Conservation (phyloP, 1,140 invertebrate species). For the Leptopilina clavipes region DNA sequence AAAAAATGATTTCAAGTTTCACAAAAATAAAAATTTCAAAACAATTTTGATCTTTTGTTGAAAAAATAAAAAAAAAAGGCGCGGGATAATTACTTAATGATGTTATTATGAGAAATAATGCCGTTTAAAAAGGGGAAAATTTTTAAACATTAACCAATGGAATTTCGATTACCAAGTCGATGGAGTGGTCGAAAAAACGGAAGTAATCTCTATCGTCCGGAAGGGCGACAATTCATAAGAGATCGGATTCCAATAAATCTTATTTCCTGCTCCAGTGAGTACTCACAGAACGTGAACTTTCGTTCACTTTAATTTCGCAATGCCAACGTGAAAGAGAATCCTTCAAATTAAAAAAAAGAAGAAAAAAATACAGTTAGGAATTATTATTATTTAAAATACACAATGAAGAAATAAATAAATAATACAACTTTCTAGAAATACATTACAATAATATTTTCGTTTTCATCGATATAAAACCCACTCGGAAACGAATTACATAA, state of each 20-base stretch:
- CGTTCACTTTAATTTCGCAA: background rate
- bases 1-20: no score
- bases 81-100: background rate
- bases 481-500: no score
- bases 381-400: no score
- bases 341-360: constrained; percentile 3
- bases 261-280: constrained; percentile 15
- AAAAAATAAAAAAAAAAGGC: no score
- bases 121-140: background rate
- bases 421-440: no score
- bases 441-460: no score
- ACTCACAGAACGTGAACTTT: constrained; percentile 4
- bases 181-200: constrained; percentile 13
- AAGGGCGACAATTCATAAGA: constrained; percentile 12
- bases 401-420: no score
- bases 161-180: background rate
- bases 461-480: no score
- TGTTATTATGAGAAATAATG: background rate
- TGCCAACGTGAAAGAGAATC: background rate
- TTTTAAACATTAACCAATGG: background rate
- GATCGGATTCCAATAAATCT: constrained; percentile 16
- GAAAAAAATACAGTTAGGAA: no score
- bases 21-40: no score
- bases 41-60: no score
- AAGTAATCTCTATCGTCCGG: background rate